phyloP scores from a whole-genome alignment of 92 coral and sea anemone species.

The Zoanthus sansibaricus region DNA sequence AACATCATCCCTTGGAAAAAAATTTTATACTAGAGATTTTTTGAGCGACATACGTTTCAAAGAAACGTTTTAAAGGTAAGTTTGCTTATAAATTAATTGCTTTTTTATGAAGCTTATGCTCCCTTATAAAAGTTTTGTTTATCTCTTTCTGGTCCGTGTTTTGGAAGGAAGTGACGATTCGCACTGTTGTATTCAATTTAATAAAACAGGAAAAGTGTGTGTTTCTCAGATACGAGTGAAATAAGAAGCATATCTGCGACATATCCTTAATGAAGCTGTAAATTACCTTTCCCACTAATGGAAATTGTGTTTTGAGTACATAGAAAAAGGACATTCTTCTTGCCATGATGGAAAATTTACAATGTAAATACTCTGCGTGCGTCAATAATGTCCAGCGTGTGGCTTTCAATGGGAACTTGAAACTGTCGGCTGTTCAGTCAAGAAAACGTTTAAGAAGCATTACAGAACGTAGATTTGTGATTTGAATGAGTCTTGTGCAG shows the following conservation, averaged over 20 bases:
- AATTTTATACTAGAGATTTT: neutral
- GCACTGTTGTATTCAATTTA: conserved; percentile 1
- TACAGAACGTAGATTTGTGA: conserved; percentile 10
- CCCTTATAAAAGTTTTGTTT: neutral
- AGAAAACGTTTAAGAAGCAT: neutral
- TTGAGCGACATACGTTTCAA: neutral
- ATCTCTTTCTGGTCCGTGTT: neutral
- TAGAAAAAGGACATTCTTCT: neutral
- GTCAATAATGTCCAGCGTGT: neutral
- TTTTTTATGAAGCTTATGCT: neutral
- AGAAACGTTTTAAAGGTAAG: conserved; percentile 15
- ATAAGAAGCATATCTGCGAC: neutral
- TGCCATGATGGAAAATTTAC: conserved; percentile 16
- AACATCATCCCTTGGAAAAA: neutral
- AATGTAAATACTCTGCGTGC: neutral
- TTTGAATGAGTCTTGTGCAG: neutral
- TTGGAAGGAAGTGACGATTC: conserved; percentile 46
- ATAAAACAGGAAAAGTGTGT: conserved; percentile 25
- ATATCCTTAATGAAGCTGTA: neutral
- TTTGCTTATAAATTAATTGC: neutral
- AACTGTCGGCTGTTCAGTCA: conserved; percentile 5
- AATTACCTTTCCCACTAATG: neutral
- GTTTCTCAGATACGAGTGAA: neutral
- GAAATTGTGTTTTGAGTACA: neutral
- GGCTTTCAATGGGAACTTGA: conserved; percentile 27